Evolutionary conservation across 2,797 vertebrate genomes (phyloP), one percentile per base, ranked within the genome.

Genomic region (Syngnathus rostellatus): DNA sequence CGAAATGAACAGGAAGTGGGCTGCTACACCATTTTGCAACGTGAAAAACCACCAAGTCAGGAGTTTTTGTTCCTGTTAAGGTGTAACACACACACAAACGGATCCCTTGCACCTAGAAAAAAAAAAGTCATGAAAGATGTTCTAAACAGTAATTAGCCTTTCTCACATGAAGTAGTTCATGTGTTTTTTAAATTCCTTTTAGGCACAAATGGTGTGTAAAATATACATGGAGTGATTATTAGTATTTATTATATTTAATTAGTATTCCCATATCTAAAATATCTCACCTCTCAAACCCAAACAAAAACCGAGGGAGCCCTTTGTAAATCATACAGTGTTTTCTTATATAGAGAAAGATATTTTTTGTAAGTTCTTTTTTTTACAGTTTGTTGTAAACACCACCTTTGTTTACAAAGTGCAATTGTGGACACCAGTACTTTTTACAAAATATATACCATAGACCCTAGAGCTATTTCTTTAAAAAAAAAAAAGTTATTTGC

Each of bases 251-350:
- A n/a, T 19, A 25, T 62, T 43, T 17, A 62, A 23, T 23, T 16
- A 25, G 14, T 46, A 45, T 62, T 62, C 21, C 16, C 31, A 58
- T 57, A 57, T 38, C 6, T 62, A 73, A 77, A 83, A 78, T 71
- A 75, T 64, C 53, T 45, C 70, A 80, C 68, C 65, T 9, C 64
- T 61, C 40, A 81, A 68, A 69, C 67, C 54, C 66, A 70, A 63
- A 80, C 57, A 67, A 64, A 73, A 70, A 25, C 43, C 50, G 57
- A 19, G 19, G 71, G 60, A 81, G 67, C 46, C 71, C 55, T 75
- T 77, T 78, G 68, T 69, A 74, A 82, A 76, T 76, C 50, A 69
- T 75, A 89, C 84, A 85, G 84, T 84, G 79, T 81, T 78, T 60
- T 39, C 50, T 70, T 73, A 43, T 50, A 58, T 46, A 67, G 64